Evolutionary conservation across 2,113 vertebrate genomes (phyloP).

Genomic region (Odontophorus gujanensis): DNA sequence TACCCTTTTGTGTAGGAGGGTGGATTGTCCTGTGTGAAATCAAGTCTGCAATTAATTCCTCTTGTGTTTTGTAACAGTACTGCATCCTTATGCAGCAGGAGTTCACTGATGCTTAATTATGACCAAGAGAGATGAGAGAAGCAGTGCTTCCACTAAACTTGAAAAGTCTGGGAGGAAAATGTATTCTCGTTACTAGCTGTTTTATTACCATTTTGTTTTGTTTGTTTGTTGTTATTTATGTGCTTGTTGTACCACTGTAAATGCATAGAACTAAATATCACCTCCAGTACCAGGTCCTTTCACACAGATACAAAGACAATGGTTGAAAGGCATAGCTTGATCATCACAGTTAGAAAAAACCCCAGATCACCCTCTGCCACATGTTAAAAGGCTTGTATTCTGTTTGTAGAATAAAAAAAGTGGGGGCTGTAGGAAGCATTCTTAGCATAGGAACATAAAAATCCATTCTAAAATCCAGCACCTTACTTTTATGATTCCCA

Average conservation of each 20-base stretch:
- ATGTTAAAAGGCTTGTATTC: not conserved
- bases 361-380: not conserved
- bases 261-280: not conserved
- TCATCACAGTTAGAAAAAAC: not conserved
- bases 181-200: not conserved
- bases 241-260: not conserved
- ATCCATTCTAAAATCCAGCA: not conserved
- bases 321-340: not conserved
- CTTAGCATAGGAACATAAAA: slow-evolving; percentile 8
- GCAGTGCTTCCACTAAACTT: not conserved
- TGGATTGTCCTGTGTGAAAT: not conserved
- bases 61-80: not conserved
- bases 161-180: not conserved
- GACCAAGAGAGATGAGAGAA: not conserved
- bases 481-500: slow-evolving; percentile 28
- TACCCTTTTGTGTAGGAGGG: not conserved
- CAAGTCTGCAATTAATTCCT: not conserved
- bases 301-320: not conserved
- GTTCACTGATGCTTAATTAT: not conserved
- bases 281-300: not conserved
- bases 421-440: not conserved
- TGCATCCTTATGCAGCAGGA: not conserved
- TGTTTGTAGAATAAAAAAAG: not conserved
- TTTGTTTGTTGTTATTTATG: not conserved
- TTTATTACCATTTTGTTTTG: not conserved